phyloP scores from a whole-genome alignment of 2,888 invertebrate genomes.

The Anarsia innoxiella region DNA sequence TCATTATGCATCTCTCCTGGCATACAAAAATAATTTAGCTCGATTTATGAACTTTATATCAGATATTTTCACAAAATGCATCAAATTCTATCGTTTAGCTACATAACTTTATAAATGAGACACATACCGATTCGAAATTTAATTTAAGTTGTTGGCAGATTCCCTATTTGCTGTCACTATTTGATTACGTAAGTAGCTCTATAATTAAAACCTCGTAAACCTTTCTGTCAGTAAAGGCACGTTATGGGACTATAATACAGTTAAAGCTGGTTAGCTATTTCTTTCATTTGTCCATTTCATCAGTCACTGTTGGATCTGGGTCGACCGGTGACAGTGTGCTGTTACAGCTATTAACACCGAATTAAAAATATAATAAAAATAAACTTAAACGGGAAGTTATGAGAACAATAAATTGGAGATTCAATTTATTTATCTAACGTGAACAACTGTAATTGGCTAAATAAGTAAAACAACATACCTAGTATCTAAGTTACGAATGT shows the following conservation, averaged over 20 bases:
- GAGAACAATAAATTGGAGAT: slow-evolving; percentile 5
- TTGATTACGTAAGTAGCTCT: not conserved
- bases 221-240: slow-evolving; percentile 40
- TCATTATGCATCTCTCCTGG: slow-evolving; percentile 2
- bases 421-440: slow-evolving; percentile 5
- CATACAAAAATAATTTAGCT: slow-evolving; percentile 3
- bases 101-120: no score
- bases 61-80: not conserved
- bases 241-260: slow-evolving; percentile 34
- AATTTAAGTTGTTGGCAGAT: no score
- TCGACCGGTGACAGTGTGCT: slow-evolving; percentile 43
- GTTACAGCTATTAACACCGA: slow-evolving; percentile 59
- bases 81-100: not conserved
- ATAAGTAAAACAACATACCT: no score
- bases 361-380: slow-evolving; percentile 55
- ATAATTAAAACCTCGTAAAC: slow-evolving; percentile 28
- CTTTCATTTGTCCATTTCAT: slow-evolving; percentile 38
- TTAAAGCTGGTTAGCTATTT: slow-evolving; percentile 34
- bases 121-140: no score
- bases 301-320: slow-evolving; percentile 39
- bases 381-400: slow-evolving; percentile 21
- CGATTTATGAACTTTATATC: not conserved
- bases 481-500: no score
- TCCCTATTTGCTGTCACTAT: not conserved
- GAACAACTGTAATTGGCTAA: no score